Conservation (phyloP, 2,888 invertebrate species). For the Caradrina kadenii region DNA sequence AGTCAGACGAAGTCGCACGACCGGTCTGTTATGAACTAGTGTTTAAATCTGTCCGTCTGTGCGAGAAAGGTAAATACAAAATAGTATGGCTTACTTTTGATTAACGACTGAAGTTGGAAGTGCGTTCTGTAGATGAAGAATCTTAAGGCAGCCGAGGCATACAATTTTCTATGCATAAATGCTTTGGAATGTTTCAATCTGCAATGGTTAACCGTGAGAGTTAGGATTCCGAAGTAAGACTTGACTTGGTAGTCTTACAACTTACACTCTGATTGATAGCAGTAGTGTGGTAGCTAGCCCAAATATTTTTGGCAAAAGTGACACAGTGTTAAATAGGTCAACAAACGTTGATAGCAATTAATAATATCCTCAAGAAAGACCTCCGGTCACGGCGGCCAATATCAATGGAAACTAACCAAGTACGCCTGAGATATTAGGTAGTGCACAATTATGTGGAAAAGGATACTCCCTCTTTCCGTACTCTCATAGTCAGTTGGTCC, state of each 20-base stretch:
- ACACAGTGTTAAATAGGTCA: background rate
- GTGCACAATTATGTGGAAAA: no score
- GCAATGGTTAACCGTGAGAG: background rate
- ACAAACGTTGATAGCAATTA: no score
- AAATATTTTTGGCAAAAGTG: background rate
- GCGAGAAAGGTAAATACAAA: constrained; percentile 55
- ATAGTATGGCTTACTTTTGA: constrained; percentile 40
- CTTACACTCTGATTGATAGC: background rate
- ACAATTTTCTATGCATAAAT: no score
- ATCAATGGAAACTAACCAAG: no score
- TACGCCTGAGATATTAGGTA: no score
- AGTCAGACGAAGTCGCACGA: constrained; percentile 71
- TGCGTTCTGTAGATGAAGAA: constrained; percentile 17
- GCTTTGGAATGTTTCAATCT: constrained; percentile 5
- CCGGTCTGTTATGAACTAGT: constrained; percentile 71
- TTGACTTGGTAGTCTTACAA: background rate
- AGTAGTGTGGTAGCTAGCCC: no score
- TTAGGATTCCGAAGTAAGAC: background rate
- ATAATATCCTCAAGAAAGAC: background rate
- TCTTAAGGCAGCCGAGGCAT: no score
- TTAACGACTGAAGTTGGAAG: constrained; percentile 29
- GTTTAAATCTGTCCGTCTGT: constrained; percentile 57
- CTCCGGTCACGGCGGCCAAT: no score
- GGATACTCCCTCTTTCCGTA: no score
- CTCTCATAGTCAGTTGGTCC: no score